These are phyloP conservation scores for Styela clava DNA, from an alignment of 23 tunicate genomes.

Conservation along the genomic window DNA sequence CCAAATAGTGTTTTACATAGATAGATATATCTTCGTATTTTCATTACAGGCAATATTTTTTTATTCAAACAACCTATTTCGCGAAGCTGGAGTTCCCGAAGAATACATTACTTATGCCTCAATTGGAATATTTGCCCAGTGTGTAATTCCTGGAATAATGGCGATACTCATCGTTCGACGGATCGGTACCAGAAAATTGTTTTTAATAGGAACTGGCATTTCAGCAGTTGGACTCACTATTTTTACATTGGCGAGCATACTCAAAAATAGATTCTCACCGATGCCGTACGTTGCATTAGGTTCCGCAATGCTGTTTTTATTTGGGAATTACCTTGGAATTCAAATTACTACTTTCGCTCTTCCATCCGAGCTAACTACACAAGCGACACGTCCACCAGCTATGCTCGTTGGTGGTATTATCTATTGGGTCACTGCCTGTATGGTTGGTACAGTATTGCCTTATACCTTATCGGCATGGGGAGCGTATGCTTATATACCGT, in stretches of 20 bases:
- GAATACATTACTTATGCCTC: slow-evolving; percentile 14
- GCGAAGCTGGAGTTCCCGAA: background rate
- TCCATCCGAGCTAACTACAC: slow-evolving; percentile 34
- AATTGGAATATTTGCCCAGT: background rate
- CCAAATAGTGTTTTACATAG: too few species aligned
- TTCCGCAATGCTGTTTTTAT: slow-evolving; percentile 15
- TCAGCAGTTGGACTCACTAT: background rate
- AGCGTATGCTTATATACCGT: slow-evolving; percentile 46
- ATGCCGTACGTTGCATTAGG: too few species aligned
- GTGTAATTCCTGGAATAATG: background rate
- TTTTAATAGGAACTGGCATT: background rate
- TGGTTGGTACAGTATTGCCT: slow-evolving; percentile 27
- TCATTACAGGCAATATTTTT: background rate
- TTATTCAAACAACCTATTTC: background rate
- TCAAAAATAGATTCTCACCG: too few species aligned
- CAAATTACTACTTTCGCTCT: slow-evolving; percentile 6
- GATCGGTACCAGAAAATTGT: background rate
- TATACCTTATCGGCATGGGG: slow-evolving; percentile 28
- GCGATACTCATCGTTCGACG: background rate
- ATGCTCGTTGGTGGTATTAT: slow-evolving; percentile 22
- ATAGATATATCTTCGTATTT: too few species aligned
- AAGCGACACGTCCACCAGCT: slow-evolving; percentile 27
- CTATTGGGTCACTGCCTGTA: slow-evolving; percentile 20
- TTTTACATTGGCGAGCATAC: too few species aligned
- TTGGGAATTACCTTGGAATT: slow-evolving; percentile 28